These are phyloP conservation scores for Gadopsis bispinosus DNA, from an alignment of 2,797 vertebrate species.

Conservation along the genomic window DNA sequence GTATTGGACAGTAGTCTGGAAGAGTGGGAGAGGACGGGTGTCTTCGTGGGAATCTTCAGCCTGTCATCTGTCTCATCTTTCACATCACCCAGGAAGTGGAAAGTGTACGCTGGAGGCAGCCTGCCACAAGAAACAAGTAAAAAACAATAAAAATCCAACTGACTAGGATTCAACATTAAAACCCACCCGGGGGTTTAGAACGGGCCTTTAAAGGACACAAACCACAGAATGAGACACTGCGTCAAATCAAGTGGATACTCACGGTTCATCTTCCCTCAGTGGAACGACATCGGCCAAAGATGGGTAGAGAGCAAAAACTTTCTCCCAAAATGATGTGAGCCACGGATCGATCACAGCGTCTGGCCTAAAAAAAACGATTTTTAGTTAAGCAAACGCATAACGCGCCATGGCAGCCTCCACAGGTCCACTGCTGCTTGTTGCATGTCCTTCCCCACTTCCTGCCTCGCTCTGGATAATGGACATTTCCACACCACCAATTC, in stretches of 20 bases:
- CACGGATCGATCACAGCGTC: constrained; percentile 93
- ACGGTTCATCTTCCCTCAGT: constrained; percentile 86
- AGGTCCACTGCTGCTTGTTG: neutral
- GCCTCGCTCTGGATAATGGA: neutral
- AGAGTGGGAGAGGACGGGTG: constrained; percentile 68
- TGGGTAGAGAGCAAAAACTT: constrained; percentile 83
- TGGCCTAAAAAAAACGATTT: constrained; percentile 77
- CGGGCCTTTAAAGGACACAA: neutral
- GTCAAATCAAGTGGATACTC: constrained; percentile 66
- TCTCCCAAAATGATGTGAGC: constrained; percentile 90
- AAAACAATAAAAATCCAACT: neutral
- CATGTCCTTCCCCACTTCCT: neutral
- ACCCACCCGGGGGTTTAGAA: neutral
- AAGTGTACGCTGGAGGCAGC: constrained; percentile 87
- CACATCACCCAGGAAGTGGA: constrained; percentile 84
- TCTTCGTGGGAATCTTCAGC: constrained; percentile 21
- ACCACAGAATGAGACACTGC: neutral
- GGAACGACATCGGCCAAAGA: constrained; percentile 71
- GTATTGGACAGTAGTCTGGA: constrained; percentile 87
- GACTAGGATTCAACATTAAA: neutral
- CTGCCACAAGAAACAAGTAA: constrained; percentile 73
- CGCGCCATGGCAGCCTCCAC: neutral
- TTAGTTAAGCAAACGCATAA: neutral
- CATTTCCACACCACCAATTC: neutral
- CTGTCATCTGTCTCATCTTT: neutral